phyloP scores from a whole-genome alignment of 2,888 invertebrate genomes.

The Clunio marinus region DNA sequence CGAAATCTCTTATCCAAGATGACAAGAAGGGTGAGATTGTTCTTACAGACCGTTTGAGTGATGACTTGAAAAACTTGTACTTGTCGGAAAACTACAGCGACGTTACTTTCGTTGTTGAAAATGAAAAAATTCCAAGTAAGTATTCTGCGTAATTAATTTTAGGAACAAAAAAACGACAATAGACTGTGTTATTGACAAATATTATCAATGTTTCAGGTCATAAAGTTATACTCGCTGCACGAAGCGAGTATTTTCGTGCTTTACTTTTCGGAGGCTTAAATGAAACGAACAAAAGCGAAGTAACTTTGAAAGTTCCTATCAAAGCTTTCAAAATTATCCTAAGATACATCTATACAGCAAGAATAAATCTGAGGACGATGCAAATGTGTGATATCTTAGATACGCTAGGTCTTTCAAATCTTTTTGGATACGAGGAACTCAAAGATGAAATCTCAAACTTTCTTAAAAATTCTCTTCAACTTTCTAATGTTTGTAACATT shows the following conservation, averaged over 20 bases:
- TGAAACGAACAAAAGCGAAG: slow-evolving; percentile 71
- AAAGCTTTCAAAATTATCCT: slow-evolving; percentile 84
- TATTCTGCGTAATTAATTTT: slow-evolving; percentile 44
- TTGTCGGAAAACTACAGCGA: slow-evolving; percentile 87
- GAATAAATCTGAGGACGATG: neutral
- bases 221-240: slow-evolving; percentile 80
- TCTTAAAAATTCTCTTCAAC: slow-evolving; percentile 78
- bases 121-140: slow-evolving; percentile 64
- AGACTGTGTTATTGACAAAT: slow-evolving; percentile 51
- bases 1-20: slow-evolving; percentile 41
- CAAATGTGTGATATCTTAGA: slow-evolving; percentile 65
- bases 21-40: slow-evolving; percentile 58
- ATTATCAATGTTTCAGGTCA: slow-evolving; percentile 44
- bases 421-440: slow-evolving; percentile 90
- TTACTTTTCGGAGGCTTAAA: slow-evolving; percentile 73
- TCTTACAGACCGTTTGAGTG: slow-evolving; percentile 53
- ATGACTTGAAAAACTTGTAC: slow-evolving; percentile 63
- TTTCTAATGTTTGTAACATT: slow-evolving; percentile 90
- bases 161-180: too few relatives aligned
- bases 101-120: slow-evolving; percentile 81
- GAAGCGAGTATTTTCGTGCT: slow-evolving; percentile 94
- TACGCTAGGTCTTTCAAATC: slow-evolving; percentile 82
- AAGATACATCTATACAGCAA: slow-evolving; percentile 92
- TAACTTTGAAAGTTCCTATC: slow-evolving; percentile 64
- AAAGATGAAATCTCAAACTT: slow-evolving; percentile 92